These are phyloP conservation scores for Poecile atricapillus DNA, from an alignment of 2,113 vertebrate genomes.

Conservation along the genomic window DNA sequence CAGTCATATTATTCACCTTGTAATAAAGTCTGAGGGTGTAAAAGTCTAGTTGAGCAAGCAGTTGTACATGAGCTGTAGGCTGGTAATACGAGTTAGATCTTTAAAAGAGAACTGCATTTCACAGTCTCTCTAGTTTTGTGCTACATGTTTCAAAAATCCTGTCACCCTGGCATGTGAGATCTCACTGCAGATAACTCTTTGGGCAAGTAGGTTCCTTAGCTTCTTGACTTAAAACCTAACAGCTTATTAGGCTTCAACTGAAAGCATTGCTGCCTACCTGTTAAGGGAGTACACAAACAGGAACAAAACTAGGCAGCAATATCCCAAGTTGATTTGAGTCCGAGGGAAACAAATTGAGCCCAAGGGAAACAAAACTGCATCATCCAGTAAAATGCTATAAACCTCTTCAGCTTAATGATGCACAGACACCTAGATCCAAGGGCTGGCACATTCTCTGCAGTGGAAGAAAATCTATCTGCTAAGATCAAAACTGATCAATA, in stretches of 20 bases:
- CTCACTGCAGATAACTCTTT: not conserved
- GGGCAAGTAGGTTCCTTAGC: not conserved
- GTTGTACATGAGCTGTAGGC: not conserved
- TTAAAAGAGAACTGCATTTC: not conserved
- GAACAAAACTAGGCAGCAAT: not conserved
- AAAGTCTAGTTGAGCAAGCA: not conserved
- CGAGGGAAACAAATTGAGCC: not conserved
- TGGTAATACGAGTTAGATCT: not conserved
- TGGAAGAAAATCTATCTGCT: not conserved
- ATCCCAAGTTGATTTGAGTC: not conserved
- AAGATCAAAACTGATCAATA: not conserved
- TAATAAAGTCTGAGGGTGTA: not conserved
- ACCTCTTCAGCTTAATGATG: not conserved
- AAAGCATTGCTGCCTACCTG: not conserved
- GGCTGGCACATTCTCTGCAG: not conserved
- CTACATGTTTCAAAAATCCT: not conserved
- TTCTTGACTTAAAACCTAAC: not conserved
- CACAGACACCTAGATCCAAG: not conserved
- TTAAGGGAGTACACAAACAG: not conserved
- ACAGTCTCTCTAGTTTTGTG: not conserved
- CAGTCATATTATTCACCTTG: not conserved
- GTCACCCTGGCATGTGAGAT: not conserved
- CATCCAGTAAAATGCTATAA: not conserved
- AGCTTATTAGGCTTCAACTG: not conserved
- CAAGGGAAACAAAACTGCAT: not conserved